These are phyloP conservation scores for Macrotis lagotis DNA, from an alignment of 2,113 vertebrate genomes.

Conservation along the genomic window DNA sequence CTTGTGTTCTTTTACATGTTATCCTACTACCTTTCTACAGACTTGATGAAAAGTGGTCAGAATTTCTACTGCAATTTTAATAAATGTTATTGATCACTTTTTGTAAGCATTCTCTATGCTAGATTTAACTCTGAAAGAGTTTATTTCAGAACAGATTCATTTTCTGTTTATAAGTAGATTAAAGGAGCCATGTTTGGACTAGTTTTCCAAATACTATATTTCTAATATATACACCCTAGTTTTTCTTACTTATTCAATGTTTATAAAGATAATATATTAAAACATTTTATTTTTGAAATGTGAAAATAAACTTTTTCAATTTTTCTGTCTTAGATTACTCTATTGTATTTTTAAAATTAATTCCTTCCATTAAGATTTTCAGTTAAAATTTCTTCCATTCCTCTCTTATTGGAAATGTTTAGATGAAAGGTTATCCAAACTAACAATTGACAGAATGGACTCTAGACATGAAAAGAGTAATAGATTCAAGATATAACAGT, in stretches of 20 bases:
- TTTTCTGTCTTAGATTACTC: neutral
- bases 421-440: neutral
- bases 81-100: neutral
- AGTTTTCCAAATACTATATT: neutral
- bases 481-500: neutral
- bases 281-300: neutral
- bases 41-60: neutral
- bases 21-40: neutral
- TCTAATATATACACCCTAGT: neutral
- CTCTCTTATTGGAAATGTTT: neutral
- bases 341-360: conserved; percentile 1
- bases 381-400: neutral
- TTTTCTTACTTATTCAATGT: conserved; percentile 6
- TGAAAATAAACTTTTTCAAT: neutral
- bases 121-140: neutral
- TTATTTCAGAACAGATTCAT: neutral
- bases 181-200: neutral
- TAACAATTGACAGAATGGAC: neutral
- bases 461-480: neutral
- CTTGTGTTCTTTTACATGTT: neutral
- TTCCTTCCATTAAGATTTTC: neutral
- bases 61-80: neutral
- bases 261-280: neutral
- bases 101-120: neutral
- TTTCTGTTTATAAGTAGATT: neutral